A percentile compares a stretch with the other conserved stretches of the same genome.
Conservation (phyloP, 2,797 vertebrate genomes). For the Hylomyscus alleni region DNA sequence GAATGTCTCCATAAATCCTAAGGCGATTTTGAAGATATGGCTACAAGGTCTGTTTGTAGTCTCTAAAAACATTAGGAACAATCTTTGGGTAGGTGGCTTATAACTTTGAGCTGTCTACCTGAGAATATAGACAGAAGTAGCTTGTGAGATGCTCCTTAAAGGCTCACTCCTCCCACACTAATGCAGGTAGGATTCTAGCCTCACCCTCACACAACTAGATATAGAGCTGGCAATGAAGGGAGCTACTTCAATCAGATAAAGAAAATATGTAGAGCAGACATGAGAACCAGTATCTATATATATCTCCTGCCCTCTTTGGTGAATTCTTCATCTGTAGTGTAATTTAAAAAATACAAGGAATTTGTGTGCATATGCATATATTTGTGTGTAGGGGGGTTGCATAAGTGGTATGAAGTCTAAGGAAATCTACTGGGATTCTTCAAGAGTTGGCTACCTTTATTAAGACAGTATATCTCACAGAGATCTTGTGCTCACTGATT, state of each 20-base stretch:
- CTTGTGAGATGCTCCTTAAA: background rate
- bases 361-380: background rate
- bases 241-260: background rate
- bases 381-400: background rate
- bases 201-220: background rate
- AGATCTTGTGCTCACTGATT: background rate
- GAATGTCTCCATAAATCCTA: conserved; percentile 51
- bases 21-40: conserved; percentile 28
- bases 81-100: background rate
- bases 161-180: background rate
- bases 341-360: background rate
- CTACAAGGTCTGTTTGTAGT: conserved; percentile 31
- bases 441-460: background rate
- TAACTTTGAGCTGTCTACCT: background rate
- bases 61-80: background rate
- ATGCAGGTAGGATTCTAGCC: conserved; percentile 31
- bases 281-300: background rate
- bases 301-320: background rate
- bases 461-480: background rate
- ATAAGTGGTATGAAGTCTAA: background rate
- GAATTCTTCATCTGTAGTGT: background rate
- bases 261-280: background rate
- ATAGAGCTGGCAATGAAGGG: background rate
- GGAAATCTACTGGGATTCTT: background rate
- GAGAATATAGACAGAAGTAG: background rate